Evolutionary conservation across 2,797 vertebrate genomes (phyloP).

Genomic region (Pogoniulus pusillus): DNA sequence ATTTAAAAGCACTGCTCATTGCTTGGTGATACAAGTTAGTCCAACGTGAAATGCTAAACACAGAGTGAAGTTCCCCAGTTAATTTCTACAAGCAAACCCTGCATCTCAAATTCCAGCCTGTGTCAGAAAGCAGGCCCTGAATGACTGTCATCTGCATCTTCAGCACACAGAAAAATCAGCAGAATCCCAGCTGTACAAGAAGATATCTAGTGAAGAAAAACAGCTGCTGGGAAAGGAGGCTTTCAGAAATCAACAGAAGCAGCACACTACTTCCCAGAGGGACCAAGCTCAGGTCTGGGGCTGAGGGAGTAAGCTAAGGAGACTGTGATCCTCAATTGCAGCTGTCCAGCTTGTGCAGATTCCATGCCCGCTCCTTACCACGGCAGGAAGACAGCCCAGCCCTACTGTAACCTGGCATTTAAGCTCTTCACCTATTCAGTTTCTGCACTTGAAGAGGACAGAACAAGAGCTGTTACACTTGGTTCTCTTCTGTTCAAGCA

Average conservation of each 20-base stretch:
- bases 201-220: not conserved
- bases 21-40: not conserved
- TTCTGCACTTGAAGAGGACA: not conserved
- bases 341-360: not conserved
- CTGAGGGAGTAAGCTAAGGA: not conserved
- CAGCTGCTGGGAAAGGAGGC: not conserved
- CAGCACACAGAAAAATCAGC: not conserved
- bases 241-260: not conserved
- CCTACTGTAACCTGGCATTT: not conserved
- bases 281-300: not conserved
- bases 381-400: not conserved
- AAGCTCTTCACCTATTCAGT: not conserved
- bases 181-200: not conserved
- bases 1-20: not conserved
- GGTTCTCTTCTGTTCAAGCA: not conserved
- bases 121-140: not conserved
- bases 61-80: not conserved
- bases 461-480: not conserved
- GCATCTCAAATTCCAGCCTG: not conserved
- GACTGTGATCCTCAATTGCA: not conserved
- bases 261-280: rapidly evolving
- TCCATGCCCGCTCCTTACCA: not conserved
- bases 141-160: not conserved
- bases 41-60: not conserved
- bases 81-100: not conserved